Base-by-base conservation (phyloP, 1,140 invertebrate genomes). In the Scaptomyza graminum region DNA sequence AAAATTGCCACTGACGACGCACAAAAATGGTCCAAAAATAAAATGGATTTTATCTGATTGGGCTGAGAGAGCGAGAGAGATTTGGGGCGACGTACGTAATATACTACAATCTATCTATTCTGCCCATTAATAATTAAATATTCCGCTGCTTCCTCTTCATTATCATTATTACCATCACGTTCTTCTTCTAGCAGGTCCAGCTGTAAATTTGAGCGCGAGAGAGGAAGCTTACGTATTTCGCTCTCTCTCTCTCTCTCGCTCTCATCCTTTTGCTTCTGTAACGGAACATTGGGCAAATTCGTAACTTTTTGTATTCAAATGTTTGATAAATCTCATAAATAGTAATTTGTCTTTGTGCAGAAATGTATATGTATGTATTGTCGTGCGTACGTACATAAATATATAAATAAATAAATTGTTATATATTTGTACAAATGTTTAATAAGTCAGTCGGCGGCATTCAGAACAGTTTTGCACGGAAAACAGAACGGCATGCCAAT, bases 401-500 rank as follows among this genome's bases (percentile, higher is more conserved):
- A 34, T 22, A 1, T 60, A 15, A 16, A 3, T 52, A n/a, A 6
- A 74, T 37, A 50, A 43, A 28, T 41, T 15, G 8, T 15, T 22
- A 18, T 46, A 31, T 13, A 44, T 44, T 9, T 13, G 22, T 43
- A 15, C 12, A 44, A 22, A 31, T 46, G 55, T 31, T 44, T 22
- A 28, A 56, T 68, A 31, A 28, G n/a, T n/a, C n/a, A n/a, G n/a
- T n/a, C n/a, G 22, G 41, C 39, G 64, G 37, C 47, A 60, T 49
- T 71, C 52, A 28, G 15, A 43, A 37, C 51, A 71, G 69, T 62
- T 61, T 73, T 73, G 57, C 65, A 73, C 52, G 70, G 57, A 62
- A 84, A 84, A 76, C 59, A 73, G 76, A 78, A 74, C 78, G 76
- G 83, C 82, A 78, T 87, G 82, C 82, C 82, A 87, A 87, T 87